Evolutionary conservation across 2,888 invertebrate genomes (phyloP).

Genomic region (Dasypogon diadema): DNA sequence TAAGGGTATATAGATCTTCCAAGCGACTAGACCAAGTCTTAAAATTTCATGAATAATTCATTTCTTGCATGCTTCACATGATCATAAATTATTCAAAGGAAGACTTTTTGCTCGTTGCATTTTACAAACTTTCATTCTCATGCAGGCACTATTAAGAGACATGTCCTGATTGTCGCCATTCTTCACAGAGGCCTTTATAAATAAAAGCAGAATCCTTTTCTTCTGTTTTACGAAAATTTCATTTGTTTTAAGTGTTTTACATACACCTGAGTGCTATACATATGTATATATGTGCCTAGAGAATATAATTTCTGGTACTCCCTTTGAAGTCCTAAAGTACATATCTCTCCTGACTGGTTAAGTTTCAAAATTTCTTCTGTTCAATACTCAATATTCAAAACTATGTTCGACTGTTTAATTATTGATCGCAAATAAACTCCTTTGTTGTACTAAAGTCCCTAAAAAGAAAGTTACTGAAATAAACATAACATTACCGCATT

Average conservation of each 20-base stretch:
- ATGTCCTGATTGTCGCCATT: conserved; percentile 1
- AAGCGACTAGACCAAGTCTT: neutral
- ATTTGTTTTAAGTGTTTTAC: neutral
- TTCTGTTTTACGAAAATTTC: neutral
- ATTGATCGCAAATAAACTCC: too few species aligned
- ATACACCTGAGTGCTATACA: too few species aligned
- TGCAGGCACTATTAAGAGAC: neutral
- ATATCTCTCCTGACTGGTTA: too few species aligned
- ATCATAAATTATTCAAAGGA: conserved; percentile 40
- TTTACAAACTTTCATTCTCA: conserved; percentile 21
- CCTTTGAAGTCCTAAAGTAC: too few species aligned
- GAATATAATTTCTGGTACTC: too few species aligned
- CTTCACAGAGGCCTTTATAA: neutral
- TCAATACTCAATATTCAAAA: too few species aligned
- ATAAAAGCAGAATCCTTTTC: neutral
- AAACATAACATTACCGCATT: too few species aligned
- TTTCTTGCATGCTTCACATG: conserved; percentile 19
- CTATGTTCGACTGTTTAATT: too few species aligned
- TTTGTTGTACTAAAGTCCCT: too few species aligned
- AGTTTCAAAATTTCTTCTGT: too few species aligned
- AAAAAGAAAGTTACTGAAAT: too few species aligned
- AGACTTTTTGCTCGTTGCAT: conserved; percentile 10
- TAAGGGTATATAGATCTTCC: neutral
- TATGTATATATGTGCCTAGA: too few species aligned
- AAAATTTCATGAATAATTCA: conserved; percentile 35